Conservation (phyloP, 2,113 vertebrate genomes). For the Lasiurus cinereus region DNA sequence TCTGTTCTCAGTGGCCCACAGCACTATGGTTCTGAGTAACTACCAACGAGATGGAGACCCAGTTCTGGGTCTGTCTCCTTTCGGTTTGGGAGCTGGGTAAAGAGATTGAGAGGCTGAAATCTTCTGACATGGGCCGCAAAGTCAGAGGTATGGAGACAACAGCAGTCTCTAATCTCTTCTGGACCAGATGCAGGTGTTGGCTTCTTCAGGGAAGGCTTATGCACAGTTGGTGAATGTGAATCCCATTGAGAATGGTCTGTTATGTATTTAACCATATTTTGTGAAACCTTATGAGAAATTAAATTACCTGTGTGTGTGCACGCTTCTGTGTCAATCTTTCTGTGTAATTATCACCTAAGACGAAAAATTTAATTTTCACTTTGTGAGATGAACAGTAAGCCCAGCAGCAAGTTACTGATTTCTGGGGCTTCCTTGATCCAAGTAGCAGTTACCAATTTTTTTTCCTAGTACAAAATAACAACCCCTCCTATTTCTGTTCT, state of each 20-base stretch:
- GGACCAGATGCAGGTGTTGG: background rate
- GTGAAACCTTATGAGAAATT: constrained; percentile 3
- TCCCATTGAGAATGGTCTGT: background rate
- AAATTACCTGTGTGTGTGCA: background rate
- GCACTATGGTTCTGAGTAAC: background rate
- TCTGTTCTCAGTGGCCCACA: background rate
- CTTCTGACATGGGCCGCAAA: background rate
- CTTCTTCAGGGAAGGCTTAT: background rate
- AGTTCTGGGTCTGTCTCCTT: background rate
- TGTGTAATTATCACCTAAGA: background rate
- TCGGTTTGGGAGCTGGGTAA: background rate
- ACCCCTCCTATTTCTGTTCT: background rate
- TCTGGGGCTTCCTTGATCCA: background rate
- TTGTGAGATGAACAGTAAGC: background rate
- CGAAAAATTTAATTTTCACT: background rate
- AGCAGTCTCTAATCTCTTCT: background rate
- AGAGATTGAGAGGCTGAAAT: background rate
- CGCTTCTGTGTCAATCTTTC: background rate
- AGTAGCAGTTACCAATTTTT: background rate
- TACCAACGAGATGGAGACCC: background rate
- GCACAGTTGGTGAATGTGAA: background rate
- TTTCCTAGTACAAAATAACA: background rate
- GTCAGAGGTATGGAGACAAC: background rate
- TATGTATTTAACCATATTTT: background rate
- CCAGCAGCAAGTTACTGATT: background rate